phyloP scores from a whole-genome alignment of 1,140 invertebrate genomes.

The Plodia interpunctella region DNA sequence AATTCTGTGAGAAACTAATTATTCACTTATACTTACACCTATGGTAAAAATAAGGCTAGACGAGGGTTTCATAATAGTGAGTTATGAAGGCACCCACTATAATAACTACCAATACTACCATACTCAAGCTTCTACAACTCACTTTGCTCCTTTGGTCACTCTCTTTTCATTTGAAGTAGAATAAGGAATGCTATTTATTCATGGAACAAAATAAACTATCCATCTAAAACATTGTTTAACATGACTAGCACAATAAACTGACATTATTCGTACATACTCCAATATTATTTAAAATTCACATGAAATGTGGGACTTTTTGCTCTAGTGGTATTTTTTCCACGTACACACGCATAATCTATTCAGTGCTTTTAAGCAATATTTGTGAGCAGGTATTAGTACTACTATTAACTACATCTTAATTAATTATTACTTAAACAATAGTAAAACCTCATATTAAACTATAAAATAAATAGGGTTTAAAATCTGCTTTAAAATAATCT shows the following conservation, averaged over 20 bases:
- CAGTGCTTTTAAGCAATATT: too few species aligned
- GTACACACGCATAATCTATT: neutral
- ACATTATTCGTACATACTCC: neutral
- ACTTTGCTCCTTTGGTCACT: neutral
- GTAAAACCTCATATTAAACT: too few species aligned
- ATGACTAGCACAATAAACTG: conserved; percentile 2
- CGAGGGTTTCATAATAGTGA: neutral
- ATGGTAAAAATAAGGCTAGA: neutral
- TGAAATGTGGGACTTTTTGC: neutral
- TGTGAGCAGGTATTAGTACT: too few species aligned
- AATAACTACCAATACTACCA: too few species aligned
- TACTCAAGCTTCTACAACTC: neutral
- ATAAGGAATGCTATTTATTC: neutral
- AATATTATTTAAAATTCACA: neutral
- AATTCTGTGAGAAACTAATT: neutral
- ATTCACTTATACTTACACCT: neutral
- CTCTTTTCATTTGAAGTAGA: neutral
- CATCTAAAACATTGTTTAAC: neutral
- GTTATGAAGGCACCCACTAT: too few species aligned
- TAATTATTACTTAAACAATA: too few species aligned
- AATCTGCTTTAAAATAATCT: too few species aligned
- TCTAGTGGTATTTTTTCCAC: neutral
- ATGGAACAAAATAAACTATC: neutral
- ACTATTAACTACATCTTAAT: too few species aligned
- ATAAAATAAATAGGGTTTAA: too few species aligned